Evolutionary conservation across 1,140 invertebrate genomes (phyloP), one percentile per base, ranked within the genome.

Genomic region (Euglossa dilemma): DNA sequence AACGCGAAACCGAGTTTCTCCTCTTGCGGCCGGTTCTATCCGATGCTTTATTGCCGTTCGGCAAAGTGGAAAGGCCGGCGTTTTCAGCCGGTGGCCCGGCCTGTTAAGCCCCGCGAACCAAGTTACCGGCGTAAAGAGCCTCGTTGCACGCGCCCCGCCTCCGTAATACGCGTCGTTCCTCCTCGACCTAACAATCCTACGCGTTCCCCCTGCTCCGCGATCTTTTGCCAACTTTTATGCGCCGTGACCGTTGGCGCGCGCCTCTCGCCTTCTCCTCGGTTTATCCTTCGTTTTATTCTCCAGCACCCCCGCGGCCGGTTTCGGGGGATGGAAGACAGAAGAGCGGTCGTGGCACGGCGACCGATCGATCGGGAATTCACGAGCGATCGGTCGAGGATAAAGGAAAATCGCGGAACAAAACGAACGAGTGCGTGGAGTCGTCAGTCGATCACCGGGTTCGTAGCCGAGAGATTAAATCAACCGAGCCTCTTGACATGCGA

Each of bases 61-160:
- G 66, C 66, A 85, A 88, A 90, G 77, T 88, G 80, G 84, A 54
- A 90, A 89, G 84, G 80, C 73, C 80, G 71, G 28, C 79, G 18
- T 76, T 85, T 88, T 78, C 84, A 72, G 52, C 78, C 36, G 56
- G 45, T 28, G 63, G 69, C 28, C 43, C 59, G 57, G 56, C 61
- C 81, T 59, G 80, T 88, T 86, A 82, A 85, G 85, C 50, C 43
- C 69, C 64, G 79, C 85, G 78, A 63, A 64, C 75, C 74, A 86
- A 87, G 85, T 90, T 89, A 86, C 79, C 83, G 71, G 85, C 80
- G 16, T 78, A 82, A n/a, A 6, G 47, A 11, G 45, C 86, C 79
- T 23, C 23, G 23, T 45, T 45, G 64, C 23, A 4, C 28, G 9
- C 25, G 47, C 8, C 18, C n/a, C 11, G 25, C 47, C 72, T 54